phyloP scores from a whole-genome alignment of 1,140 invertebrate genomes.

The Teleogryllus occipitalis region DNA sequence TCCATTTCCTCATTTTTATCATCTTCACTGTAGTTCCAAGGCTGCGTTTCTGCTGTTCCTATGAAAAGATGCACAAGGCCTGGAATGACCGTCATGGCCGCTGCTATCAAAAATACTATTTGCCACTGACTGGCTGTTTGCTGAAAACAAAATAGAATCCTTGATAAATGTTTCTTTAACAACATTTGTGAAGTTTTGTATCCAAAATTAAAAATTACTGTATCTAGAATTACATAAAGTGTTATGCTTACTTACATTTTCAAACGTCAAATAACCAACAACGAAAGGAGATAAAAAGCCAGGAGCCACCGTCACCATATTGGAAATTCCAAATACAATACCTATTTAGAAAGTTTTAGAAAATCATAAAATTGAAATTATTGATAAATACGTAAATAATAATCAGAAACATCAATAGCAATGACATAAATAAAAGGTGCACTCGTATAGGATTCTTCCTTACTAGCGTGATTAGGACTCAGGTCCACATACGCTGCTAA shows the following conservation, averaged over 20 bases:
- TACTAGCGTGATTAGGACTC: slow-evolving; percentile 57
- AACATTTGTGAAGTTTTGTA: background rate
- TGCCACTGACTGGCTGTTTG: slow-evolving; percentile 58
- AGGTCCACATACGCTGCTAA: slow-evolving; percentile 56
- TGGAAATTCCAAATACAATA: slow-evolving; percentile 47
- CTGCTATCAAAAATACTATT: slow-evolving; percentile 50
- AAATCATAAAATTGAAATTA: background rate
- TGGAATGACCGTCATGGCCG: slow-evolving; percentile 41
- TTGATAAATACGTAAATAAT: background rate
- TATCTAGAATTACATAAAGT: background rate
- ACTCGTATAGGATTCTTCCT: slow-evolving; percentile 16
- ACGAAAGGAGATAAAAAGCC: slow-evolving; percentile 50
- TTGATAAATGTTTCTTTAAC: background rate
- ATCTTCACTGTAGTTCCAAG: slow-evolving; percentile 44
- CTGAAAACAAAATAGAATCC: slow-evolving; percentile 31
- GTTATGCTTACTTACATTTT: slow-evolving; percentile 43
- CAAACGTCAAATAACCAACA: slow-evolving; percentile 48
- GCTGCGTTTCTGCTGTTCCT: slow-evolving; percentile 49
- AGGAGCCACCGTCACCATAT: slow-evolving; percentile 41
- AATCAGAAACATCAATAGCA: background rate
- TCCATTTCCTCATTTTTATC: background rate
- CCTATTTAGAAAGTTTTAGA: slow-evolving; percentile 27
- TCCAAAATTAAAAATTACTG: background rate
- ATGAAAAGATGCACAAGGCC: slow-evolving; percentile 47
- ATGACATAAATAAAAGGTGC: background rate